Percentiles rank a stretch among this genome's conserved stretches.
phyloP scores from a whole-genome alignment of 2,888 invertebrate genomes.

The Drosophila melanocephala region DNA sequence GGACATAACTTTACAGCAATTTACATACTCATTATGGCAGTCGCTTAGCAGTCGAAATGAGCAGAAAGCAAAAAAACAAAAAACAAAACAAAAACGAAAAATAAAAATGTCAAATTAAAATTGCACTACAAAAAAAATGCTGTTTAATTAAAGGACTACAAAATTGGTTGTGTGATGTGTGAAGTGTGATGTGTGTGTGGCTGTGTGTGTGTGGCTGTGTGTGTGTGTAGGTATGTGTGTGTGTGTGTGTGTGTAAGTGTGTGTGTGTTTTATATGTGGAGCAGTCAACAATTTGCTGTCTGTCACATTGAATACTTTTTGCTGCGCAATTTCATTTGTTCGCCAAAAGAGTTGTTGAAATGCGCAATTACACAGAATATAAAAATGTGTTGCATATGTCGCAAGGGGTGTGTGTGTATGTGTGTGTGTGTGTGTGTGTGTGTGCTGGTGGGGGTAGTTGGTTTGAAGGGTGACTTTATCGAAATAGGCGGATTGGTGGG shows the following conservation, averaged over 20 bases:
- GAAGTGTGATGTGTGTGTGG: not conserved
- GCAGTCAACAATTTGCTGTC: conserved; percentile 38
- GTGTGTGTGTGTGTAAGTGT: too few relatives aligned
- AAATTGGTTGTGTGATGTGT: conserved; percentile 28
- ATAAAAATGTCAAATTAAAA: conserved; percentile 44
- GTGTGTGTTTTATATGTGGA: conserved; percentile 27
- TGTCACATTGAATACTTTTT: conserved; percentile 47
- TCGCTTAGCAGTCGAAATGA: conserved; percentile 50
- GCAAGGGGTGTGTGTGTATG: conserved; percentile 5
- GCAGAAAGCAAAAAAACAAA: conserved; percentile 10
- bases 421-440: conserved; percentile 8
- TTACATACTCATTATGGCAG: conserved; percentile 76
- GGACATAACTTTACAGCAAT: conserved; percentile 75
- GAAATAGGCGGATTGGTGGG: not conserved
- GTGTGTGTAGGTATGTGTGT: not conserved
- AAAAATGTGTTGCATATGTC: conserved; percentile 41
- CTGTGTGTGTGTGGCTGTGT: not conserved
- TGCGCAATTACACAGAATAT: conserved; percentile 43
- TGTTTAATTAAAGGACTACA: conserved; percentile 63
- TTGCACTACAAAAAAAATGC: conserved; percentile 39
- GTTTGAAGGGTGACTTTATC: conserved; percentile 5
- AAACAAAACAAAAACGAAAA: conserved; percentile 22
- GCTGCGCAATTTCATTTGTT: conserved; percentile 43
- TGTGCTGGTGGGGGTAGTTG: not conserved
- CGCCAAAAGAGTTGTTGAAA: conserved; percentile 55